These are phyloP conservation scores for Phenganax subtilis DNA, from an alignment of 92 coral and sea anemone species.

Conservation along the genomic window DNA sequence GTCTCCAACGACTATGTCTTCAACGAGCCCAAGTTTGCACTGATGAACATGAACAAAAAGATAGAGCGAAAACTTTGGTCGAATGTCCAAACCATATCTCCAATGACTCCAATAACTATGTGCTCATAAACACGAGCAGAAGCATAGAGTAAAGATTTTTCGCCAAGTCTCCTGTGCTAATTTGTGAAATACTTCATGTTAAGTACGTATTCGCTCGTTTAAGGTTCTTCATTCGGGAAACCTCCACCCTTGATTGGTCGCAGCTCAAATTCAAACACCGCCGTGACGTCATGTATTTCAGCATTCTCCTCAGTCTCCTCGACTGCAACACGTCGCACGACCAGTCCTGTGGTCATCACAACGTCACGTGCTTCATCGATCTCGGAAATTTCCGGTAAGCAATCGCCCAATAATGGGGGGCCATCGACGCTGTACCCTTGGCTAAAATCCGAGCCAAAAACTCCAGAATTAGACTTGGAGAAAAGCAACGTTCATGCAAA, in stretches of 20 bases:
- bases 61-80: too few relatives aligned
- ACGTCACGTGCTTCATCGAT: constrained; percentile 1
- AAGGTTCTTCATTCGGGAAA: constrained; percentile 28
- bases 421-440: constrained; percentile 60
- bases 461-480: constrained; percentile 21
- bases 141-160: too few relatives aligned
- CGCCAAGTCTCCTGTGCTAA: too few relatives aligned
- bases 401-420: constrained; percentile 44
- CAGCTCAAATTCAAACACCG: background rate
- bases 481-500: background rate
- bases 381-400: constrained; percentile 15
- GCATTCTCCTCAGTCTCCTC: constrained; percentile 37
- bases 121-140: too few relatives aligned
- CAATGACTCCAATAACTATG: too few relatives aligned
- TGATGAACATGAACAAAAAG: too few relatives aligned
- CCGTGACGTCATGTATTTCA: constrained; percentile 15
- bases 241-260: constrained; percentile 18
- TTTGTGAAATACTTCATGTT: too few relatives aligned
- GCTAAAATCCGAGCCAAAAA: constrained; percentile 64
- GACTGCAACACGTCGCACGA: background rate
- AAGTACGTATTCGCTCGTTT: background rate
- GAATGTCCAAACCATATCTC: too few relatives aligned
- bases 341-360: background rate
- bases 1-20: too few relatives aligned
- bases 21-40: too few relatives aligned